Evolutionary conservation across 2,113 vertebrate genomes (phyloP), one percentile per base, ranked within the genome.

Genomic region (Phylloscopus trochiloides): DNA sequence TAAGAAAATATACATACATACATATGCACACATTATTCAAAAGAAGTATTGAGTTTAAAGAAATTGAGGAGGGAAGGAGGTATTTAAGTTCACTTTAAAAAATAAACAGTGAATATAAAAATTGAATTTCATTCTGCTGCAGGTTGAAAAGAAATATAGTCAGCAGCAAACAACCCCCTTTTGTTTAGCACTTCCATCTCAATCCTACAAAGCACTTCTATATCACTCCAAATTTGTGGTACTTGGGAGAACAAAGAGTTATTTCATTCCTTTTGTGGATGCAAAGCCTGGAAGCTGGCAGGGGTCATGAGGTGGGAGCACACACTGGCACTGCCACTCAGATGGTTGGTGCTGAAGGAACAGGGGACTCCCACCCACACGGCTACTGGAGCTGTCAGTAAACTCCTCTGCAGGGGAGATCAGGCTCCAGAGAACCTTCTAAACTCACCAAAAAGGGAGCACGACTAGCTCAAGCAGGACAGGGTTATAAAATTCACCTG

Each of bases 11-110:
- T 68, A 94, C 87, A 85, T 31, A 74, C 61, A 40, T 68, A 81
- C 17, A 40, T 67, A 84, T 29, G 73, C 74, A 94, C 57, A 93
- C 62, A 59, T 84, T 71, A 91, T 94, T 96, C 68, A 96, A 95
- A 97, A 95, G 93, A 78, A 90, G 86, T 29, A 95, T 61, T 95
- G 86, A 94, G 36, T 84, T 89, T 95, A 92, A 95, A 95, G 95
- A 92, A 96, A 94, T 79, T 82, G 72, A 91, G 74, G 77, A 84
- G 73, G 84, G 76, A 96, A 96, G 91, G 62, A 91, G 83, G 91
- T 91, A 91, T 92, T 97, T 95, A 92, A 92, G 86, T 32, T 86
- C 84, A 75, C 87, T 94, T 95, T 72, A 73, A 94, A 96, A 97
- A 95, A 92, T 92, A 96, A 95, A 95, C 93, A 96, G 61, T 0